Evolutionary conservation across 2,888 invertebrate species (phyloP), one percentile per base, ranked within the genome.

Genomic region (Merodon equestris): DNA sequence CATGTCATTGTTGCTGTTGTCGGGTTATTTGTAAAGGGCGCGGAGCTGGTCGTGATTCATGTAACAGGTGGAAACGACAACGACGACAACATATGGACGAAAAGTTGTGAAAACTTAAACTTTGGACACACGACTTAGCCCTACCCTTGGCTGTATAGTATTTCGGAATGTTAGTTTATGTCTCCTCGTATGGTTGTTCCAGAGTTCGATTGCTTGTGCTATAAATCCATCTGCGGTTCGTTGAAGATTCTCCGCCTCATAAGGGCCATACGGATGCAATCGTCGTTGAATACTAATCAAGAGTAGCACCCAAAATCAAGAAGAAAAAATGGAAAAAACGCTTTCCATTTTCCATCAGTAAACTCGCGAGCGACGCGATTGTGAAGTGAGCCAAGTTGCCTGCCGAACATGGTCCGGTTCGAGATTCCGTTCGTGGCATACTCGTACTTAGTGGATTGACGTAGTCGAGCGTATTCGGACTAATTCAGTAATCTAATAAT

Each of bases 41-140:
- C 18, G 10, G 9, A 5, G 27, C 7, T n/a, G 1, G 17, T 14
- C 47, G 72, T 72, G 77, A 77, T 50, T 77, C 68, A 73, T 68
- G 77, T 79, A 79, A 79, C 77, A 79, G 77, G 77, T 79, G 73
- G 77, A 63, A 61, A 34, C 38, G 56, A 56, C 44, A 27, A 27
- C 27, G 3, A 27, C 7, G 27, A 27, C 27, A 27, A 27, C 27
- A 27, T 27, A 27, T 27, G 27, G 27, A 27, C 7, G 27, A 27
- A 27, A 27, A 27, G 27, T 27, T 27, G 27, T 2, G 38, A 48
- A 56, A 19, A 5, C 45, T 27, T 38, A 19, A 47, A 54, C 45
- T 38, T 40, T 60, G 42, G 48, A 40, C 40, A 54, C 18, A 50
- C n/a, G n/a, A n/a, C n/a, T n/a, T n/a, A n/a, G n/a, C n/a, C n/a